A percentile compares a stretch with the other conserved stretches of the same genome.
These are phyloP conservation scores for Bovichtus diacanthus DNA, from an alignment of 2,797 vertebrate genomes.

Conservation along the genomic window DNA sequence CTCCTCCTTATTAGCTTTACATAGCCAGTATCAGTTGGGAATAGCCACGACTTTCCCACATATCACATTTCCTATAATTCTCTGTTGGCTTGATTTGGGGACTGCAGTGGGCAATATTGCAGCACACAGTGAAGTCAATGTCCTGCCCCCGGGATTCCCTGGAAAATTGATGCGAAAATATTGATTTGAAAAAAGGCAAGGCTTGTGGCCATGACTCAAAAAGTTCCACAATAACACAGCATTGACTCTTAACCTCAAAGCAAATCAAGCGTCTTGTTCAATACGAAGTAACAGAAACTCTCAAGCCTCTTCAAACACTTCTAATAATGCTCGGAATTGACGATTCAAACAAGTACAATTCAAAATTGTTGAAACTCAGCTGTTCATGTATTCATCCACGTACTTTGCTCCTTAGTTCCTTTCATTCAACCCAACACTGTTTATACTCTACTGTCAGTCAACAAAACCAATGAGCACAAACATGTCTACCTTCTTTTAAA, in stretches of 20 bases:
- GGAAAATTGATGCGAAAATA: background rate
- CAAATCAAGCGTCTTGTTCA: background rate
- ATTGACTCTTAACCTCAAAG: background rate
- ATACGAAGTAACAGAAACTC: background rate
- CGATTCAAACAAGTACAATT: background rate
- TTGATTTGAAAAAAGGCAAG: background rate
- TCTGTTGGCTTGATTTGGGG: background rate
- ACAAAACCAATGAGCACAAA: constrained; percentile 29
- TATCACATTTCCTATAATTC: background rate
- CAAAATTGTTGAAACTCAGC: background rate
- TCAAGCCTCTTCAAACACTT: background rate
- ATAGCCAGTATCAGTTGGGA: background rate
- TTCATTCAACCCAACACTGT: constrained; percentile 9
- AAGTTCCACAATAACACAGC: background rate
- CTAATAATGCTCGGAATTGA: background rate
- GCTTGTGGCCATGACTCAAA: background rate
- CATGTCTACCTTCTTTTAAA: constrained; percentile 1
- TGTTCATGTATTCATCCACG: background rate
- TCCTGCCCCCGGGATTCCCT: background rate
- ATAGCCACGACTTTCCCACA: background rate
- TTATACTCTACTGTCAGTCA: constrained; percentile 34
- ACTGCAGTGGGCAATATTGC: background rate
- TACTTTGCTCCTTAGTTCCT: background rate
- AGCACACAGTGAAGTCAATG: background rate
- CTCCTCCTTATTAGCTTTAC: background rate